Base-by-base conservation (phyloP, 2,113 vertebrate genomes). In the Elachura formosa region DNA sequence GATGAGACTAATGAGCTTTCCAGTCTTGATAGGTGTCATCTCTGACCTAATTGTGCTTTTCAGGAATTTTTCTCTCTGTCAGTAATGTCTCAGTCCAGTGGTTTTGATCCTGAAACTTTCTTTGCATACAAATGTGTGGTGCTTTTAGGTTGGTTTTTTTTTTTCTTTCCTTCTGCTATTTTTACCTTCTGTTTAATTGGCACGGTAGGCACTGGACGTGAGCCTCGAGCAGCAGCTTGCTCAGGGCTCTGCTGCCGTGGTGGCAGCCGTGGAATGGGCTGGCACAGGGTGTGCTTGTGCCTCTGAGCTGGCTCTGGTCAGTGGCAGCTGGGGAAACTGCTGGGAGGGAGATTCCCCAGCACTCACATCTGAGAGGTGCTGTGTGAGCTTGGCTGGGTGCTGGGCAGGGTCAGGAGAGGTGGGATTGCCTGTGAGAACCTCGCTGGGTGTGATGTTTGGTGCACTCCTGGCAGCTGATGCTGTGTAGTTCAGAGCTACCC, bases 131-230 rank as follows among this genome's bases (percentile, higher is more conserved):
- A 84, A 36, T 19, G 5, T 19, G 10, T 58, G 55, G 4, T 54
- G 56, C 26, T 55, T 83, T 61, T 54, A 89, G 34, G 15, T 56
- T 28, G 16, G 6, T 28, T 17, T 14, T 67, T 75, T 19, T 46
- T 5, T 11, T 66, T 9, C 10, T 11, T 83, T 55, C 40, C 33
- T 49, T 82, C 41, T 78, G 71, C 63, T 97, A 75, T 95, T 89
- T 96, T 97, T 92, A 85, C 31, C 61, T 73, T 34, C 40, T 40
- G 66, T 75, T 58, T 91, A 72, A 73, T 85, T 85, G 77, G 46
- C 80, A 88, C 0, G 0, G 10, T 9, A 29, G 55, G 36, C 49
- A 9, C 66, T 75, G 89, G 55, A 12, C 0, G 0, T 45, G 40
- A 72, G 45, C 71, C 64, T 64, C 36, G 75, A 69, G 46, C 2